phyloP scores from a whole-genome alignment of 2,797 vertebrate genomes.

The Lepus oiostolus region DNA sequence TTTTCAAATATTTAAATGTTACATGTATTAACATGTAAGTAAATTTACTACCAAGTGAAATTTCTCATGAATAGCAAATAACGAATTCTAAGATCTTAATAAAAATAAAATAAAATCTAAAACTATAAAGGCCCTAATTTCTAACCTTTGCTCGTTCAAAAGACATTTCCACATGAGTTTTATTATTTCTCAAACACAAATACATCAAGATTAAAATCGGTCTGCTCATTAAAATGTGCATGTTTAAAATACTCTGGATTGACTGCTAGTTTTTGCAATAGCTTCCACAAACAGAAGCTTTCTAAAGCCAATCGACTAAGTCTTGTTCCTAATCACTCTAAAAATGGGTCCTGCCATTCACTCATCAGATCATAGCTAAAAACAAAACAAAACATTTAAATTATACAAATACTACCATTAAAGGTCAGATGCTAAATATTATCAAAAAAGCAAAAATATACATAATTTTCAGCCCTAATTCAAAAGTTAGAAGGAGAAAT shows the following conservation, averaged over 20 bases:
- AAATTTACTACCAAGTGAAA: conserved; percentile 46
- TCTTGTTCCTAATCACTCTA: conserved; percentile 38
- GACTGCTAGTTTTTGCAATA: background rate
- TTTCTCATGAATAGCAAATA: conserved; percentile 50
- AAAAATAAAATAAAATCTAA: background rate
- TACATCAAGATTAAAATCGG: conserved; percentile 26
- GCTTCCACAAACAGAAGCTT: background rate
- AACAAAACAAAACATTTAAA: conserved; percentile 41
- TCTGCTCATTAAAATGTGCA: background rate
- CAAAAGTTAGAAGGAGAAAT: conserved; percentile 48
- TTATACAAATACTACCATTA: background rate
- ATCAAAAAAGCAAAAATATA: background rate
- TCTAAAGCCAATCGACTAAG: conserved; percentile 1
- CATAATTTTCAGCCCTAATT: conserved; percentile 4
- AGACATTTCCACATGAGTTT: conserved; percentile 38
- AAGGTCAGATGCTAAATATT: conserved; percentile 24
- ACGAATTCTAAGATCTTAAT: conserved; percentile 12
- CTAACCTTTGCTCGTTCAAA: conserved; percentile 50
- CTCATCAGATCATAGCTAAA: background rate
- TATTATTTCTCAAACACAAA: conserved; percentile 50
- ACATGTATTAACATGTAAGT: background rate
- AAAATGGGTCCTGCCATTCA: background rate
- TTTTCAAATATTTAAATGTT: conserved; percentile 47
- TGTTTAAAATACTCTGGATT: conserved; percentile 11
- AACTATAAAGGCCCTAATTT: conserved; percentile 29